Evolutionary conservation across 37 sponge, comb jelly and placozoan genomes (phyloP).

Genomic region (Axinella damicornis): DNA sequence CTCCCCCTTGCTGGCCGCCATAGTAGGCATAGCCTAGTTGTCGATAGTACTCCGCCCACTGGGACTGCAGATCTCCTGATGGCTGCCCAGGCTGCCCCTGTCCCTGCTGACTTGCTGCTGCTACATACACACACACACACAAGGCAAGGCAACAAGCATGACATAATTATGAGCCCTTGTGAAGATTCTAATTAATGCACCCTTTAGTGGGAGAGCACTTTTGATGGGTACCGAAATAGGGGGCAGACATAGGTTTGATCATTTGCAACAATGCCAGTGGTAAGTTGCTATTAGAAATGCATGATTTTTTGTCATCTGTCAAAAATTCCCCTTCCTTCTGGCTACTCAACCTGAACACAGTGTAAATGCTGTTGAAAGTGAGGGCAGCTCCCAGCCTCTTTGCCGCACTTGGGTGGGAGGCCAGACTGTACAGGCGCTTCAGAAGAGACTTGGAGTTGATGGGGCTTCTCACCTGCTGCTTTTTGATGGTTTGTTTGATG

Average conservation of each 20-base stretch:
- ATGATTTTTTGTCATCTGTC: no score
- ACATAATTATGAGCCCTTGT: no score
- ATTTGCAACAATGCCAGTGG: no score
- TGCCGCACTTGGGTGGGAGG: slow-evolving; percentile 87
- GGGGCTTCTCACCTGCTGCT: slow-evolving; percentile 92
- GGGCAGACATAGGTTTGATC: no score
- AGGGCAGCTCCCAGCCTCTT: slow-evolving; percentile 95
- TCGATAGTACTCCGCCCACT: slow-evolving; percentile 96
- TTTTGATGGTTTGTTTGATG: slow-evolving; percentile 91
- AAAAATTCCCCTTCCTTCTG: no score
- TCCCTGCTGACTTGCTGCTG: slow-evolving; percentile 32
- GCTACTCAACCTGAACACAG: slow-evolving; percentile 94
- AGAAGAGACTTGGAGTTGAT: slow-evolving; percentile 90
- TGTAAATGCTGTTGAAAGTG: slow-evolving; percentile 94
- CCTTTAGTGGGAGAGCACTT: no score
- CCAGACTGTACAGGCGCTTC: slow-evolving; percentile 91
- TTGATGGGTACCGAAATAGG: no score
- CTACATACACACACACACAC: not conserved
- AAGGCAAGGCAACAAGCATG: not conserved
- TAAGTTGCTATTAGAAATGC: no score
- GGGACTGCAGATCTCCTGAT: slow-evolving; percentile 73
- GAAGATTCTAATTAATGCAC: no score
- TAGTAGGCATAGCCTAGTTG: slow-evolving; percentile 75
- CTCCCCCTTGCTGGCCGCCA: slow-evolving; percentile 31
- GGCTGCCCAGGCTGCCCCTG: slow-evolving; percentile 34